phyloP scores from a whole-genome alignment of 2,113 vertebrate genomes.

The Podarcis raffonei region DNA sequence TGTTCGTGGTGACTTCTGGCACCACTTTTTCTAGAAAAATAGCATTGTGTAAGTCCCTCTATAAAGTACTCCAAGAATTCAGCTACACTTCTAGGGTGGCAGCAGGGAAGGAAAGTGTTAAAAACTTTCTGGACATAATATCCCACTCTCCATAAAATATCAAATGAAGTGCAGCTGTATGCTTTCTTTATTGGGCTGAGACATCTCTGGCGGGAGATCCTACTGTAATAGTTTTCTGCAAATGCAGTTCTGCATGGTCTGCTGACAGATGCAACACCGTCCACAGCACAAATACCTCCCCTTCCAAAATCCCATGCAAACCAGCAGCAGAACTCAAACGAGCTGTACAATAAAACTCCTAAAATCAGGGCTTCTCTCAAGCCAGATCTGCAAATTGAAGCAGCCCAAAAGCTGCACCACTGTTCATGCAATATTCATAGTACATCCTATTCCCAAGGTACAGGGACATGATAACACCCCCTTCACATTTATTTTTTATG shows the following conservation, averaged over 20 bases:
- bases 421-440: neutral
- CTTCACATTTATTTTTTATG: neutral
- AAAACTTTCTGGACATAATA: neutral
- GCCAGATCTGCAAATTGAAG: neutral
- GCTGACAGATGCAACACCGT: neutral
- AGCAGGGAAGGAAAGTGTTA: neutral
- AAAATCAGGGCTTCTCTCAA: neutral
- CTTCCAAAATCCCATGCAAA: neutral
- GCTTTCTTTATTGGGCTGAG: neutral
- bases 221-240: accelerated
- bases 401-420: neutral
- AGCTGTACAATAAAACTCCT: neutral
- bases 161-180: constrained; percentile 5
- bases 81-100: neutral
- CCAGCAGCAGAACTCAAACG: neutral
- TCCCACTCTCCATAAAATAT: neutral
- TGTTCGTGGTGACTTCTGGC: too few relatives aligned
- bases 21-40: too few relatives aligned
- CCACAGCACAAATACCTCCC: accelerated
- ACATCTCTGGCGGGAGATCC: neutral
- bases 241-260: accelerated
- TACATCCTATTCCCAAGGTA: neutral
- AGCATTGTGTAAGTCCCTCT: neutral
- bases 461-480: neutral
- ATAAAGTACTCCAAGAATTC: neutral